Evolutionary conservation across 2,888 invertebrate species (phyloP), one percentile per base, ranked within the genome.

Genomic region (Timandra comae): DNA sequence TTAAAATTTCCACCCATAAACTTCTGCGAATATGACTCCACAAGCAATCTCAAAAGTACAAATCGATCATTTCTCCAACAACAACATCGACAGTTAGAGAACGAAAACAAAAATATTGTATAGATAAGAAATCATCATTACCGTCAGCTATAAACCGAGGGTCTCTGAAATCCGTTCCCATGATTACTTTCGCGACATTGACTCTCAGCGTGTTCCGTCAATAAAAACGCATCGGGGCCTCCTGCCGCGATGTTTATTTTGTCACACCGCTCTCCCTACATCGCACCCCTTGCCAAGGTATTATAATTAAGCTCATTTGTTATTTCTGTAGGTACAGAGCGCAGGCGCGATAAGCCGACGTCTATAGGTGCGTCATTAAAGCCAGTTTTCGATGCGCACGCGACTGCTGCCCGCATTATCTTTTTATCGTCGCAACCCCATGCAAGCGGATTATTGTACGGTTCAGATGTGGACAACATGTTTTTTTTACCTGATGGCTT

Each of bases 351-450:
- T 84, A 84, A 85, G 76, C 78, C 70, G 52, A 54, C 61, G 57
- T 63, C 60, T 62, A 79, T 79, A 84, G 82, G 84, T 82, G 81
- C 75, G 71, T 81, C 78, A 71, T 82, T 80, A 84, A 67, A 70
- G 61, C 35, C 56, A 47, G 60, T 73, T 73, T 75, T 70, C 67
- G 71, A 70, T 80, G 84, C 82, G 84, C 84, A 79, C 82, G 82
- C 82, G 84, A 63, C 81, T 68, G 38, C 52, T 44, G 54, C 68
- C 73, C 75, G 77, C 73, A 80, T 85, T 85, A 85, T 82, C 84
- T 81, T 84, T 85, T 85, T 85, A 85, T 84, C 84, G 81, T 67
- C 33, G 62, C 75, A 76, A 75, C 82, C 84, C 82, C 80, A 80
- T 74, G 74, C 66, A 43, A 53, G 50, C 49, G 79, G 82, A 82